phyloP scores from a whole-genome alignment of 2,888 invertebrate species.

The Ormyrus thymus region DNA sequence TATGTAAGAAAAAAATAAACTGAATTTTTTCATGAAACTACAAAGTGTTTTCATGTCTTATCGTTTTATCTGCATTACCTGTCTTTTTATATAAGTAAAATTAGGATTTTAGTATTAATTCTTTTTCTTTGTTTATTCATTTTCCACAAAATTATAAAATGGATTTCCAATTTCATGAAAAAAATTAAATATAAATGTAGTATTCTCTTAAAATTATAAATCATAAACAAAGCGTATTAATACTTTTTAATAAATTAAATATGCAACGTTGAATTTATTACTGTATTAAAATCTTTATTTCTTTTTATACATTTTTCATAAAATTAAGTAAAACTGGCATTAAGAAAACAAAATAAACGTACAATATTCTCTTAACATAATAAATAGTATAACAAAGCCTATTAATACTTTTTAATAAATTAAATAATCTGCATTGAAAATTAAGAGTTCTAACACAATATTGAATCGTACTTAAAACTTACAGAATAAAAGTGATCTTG shows the following conservation, averaged over 20 bases:
- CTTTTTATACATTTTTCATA: constrained; percentile 31
- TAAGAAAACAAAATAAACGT: background rate
- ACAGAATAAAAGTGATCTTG: constrained; percentile 5
- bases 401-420: constrained; percentile 42
- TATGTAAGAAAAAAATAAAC: constrained; percentile 50
- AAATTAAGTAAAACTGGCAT: constrained; percentile 13
- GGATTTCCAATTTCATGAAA: background rate
- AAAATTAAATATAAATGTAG: no score
- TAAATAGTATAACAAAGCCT: constrained; percentile 23
- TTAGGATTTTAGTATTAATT: no score
- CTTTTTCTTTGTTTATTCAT: constrained; percentile 11
- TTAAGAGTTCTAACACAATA: constrained; percentile 9
- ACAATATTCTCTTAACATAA: constrained; percentile 15
- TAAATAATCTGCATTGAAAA: constrained; percentile 6
- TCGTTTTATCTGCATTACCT: background rate
- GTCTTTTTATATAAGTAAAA: no score
- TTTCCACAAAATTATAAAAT: constrained; percentile 32
- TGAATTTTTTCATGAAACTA: constrained; percentile 18
- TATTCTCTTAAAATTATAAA: no score
- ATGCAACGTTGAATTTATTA: no score
- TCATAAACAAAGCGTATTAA: no score
- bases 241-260: no score
- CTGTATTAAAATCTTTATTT: background rate
- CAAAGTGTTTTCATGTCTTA: background rate
- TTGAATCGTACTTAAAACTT: constrained; percentile 15